A percentile compares a stretch with the other conserved stretches of the same genome.
phyloP scores from a whole-genome alignment of 2,113 vertebrate species.

The Athene cunicularia region DNA sequence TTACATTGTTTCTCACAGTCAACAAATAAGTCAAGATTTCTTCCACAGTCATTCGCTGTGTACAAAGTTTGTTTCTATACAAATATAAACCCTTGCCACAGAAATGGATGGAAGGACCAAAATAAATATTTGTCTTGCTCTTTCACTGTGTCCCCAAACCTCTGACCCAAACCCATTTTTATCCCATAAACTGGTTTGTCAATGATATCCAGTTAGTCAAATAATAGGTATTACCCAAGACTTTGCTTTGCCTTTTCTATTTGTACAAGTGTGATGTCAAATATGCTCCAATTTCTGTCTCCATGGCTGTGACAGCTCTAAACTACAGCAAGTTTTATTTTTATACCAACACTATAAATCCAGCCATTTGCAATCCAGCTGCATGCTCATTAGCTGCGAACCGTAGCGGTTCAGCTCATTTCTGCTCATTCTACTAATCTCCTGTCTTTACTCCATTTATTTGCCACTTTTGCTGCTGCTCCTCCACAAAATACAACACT shows the following conservation, averaged over 20 bases:
- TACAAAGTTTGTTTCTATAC: conserved; percentile 26
- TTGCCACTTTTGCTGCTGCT: conserved; percentile 91
- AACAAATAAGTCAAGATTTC: conserved; percentile 5
- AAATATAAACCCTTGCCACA: not conserved
- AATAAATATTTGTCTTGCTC: conserved; percentile 16
- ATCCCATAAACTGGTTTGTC: conserved; percentile 52
- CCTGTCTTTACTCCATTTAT: conserved; percentile 93
- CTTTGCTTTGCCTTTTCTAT: conserved; percentile 69
- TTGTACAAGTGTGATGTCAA: conserved; percentile 72
- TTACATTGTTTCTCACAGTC: not conserved
- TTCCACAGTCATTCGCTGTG: not conserved
- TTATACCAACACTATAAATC: conserved; percentile 87
- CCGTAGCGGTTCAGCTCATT: conserved; percentile 84
- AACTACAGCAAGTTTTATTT: conserved; percentile 85
- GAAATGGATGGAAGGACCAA: conserved; percentile 52
- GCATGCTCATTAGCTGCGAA: conserved; percentile 87
- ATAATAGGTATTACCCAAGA: conserved; percentile 71
- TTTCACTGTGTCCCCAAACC: not conserved
- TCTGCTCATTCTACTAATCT: conserved; percentile 90
- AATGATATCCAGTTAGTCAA: conserved; percentile 55
- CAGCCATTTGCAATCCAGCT: conserved; percentile 89
- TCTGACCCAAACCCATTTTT: conserved; percentile 52
- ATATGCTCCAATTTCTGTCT: conserved; percentile 76
- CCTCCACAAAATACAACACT: conserved; percentile 93
- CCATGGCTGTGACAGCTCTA: conserved; percentile 75